A percentile compares a stretch with the other conserved stretches of the same genome.
phyloP scores from a whole-genome alignment of 2,113 vertebrate genomes.

The Suncus etruscus region DNA sequence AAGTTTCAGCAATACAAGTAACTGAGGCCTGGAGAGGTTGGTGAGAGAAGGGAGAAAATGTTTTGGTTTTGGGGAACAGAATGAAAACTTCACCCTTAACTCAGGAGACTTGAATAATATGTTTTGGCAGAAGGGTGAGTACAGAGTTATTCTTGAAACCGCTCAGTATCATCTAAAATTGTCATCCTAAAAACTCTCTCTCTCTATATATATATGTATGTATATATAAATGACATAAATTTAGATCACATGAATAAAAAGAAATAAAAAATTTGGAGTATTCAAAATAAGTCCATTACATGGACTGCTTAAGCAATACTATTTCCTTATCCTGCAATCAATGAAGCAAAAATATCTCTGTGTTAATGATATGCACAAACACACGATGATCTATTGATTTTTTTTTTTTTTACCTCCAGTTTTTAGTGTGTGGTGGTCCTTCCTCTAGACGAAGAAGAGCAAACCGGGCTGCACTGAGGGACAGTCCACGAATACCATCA shows the following conservation, averaged over 20 bases:
- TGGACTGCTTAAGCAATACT: not conserved
- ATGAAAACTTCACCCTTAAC: constrained; percentile 25
- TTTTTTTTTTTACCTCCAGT: constrained; percentile 91
- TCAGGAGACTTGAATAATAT: constrained; percentile 50
- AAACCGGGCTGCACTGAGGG: constrained; percentile 94
- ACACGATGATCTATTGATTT: not conserved
- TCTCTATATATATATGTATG: too few relatives aligned
- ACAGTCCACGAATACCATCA: constrained; percentile 94
- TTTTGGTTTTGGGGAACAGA: constrained; percentile 28
- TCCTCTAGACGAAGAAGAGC: constrained; percentile 94
- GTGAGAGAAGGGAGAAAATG: not conserved
- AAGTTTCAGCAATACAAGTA: constrained; percentile 93
- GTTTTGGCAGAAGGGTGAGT: constrained; percentile 25
- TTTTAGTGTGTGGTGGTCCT: constrained; percentile 95
- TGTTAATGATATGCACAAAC: not conserved
- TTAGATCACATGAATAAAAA: constrained; percentile 42
- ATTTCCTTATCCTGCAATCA: constrained; percentile 23
- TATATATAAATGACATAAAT: constrained; percentile 24
- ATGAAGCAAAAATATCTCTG: not conserved
- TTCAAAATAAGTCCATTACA: constrained; percentile 5
- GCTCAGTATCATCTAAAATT: constrained; percentile 43
- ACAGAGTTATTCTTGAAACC: constrained; percentile 37
- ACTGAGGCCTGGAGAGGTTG: constrained; percentile 88
- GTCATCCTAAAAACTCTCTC: not conserved
- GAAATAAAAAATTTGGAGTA: constrained; percentile 20